Conservation (phyloP, 2,888 invertebrate genomes). For the Andrena marginata region DNA sequence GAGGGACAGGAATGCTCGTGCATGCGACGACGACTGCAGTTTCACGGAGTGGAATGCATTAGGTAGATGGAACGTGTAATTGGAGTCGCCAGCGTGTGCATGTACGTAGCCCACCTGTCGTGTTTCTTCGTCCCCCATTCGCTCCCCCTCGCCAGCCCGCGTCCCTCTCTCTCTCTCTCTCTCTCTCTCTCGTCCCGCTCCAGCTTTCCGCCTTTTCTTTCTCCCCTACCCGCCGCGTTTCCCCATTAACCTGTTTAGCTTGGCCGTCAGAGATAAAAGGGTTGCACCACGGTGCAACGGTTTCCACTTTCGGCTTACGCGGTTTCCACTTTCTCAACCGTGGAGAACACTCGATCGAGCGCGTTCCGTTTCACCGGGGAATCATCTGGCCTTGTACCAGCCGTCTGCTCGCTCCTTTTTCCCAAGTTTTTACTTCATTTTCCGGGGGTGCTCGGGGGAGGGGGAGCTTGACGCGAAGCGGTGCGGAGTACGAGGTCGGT, state of each 20-base stretch:
- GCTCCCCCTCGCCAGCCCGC: too few relatives aligned
- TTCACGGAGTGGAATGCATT: conserved; percentile 66
- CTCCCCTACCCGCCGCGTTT: conserved; percentile 1
- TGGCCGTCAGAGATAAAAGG: conserved; percentile 33
- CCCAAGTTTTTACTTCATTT: not conserved
- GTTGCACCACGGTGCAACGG: conserved; percentile 1
- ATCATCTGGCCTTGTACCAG: not conserved
- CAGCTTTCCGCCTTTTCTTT: not conserved
- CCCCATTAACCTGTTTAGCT: conserved; percentile 60
- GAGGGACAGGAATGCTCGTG: conserved; percentile 43
- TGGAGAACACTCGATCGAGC: conserved; percentile 5
- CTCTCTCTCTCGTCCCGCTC: conserved; percentile 20
- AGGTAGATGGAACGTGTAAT: conserved; percentile 72
- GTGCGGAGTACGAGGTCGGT: too few relatives aligned
- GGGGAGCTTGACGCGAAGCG: too few relatives aligned
- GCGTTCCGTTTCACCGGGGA: not conserved
- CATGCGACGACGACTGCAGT: conserved; percentile 50
- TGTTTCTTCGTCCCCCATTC: conserved; percentile 2
- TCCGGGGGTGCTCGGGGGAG: too few relatives aligned
- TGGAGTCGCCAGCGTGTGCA: conserved; percentile 56
- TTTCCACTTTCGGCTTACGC: not conserved
- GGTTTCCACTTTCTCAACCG: not conserved
- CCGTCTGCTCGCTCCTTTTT: not conserved
- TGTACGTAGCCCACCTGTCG: conserved; percentile 47
- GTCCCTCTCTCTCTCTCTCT: conserved; percentile 10